Conservation (phyloP, 1,140 invertebrate species). For the Branchinecta lindahli region DNA sequence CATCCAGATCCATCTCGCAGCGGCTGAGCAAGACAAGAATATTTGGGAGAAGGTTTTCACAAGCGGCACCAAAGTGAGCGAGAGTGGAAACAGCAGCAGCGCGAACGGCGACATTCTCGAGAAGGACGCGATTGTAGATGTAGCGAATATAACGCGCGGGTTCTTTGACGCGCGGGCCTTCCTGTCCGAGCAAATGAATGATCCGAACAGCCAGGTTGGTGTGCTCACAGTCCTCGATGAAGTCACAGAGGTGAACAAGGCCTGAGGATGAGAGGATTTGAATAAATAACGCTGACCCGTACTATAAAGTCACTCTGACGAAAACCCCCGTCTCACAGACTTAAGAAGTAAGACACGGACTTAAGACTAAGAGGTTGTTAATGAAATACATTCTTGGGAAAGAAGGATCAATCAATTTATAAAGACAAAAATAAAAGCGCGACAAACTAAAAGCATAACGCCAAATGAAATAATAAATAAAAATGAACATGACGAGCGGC, state of each 20-base stretch:
- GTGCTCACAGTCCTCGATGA: conserved; percentile 99
- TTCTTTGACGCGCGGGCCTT: conserved; percentile 85
- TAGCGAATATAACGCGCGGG: conserved; percentile 93
- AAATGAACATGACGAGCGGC: no score
- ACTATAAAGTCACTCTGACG: no score
- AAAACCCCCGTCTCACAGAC: no score
- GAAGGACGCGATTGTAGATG: conserved; percentile 96
- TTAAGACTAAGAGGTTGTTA: no score
- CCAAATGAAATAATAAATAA: no score
- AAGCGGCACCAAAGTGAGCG: conserved; percentile 91
- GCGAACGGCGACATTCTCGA: conserved; percentile 85
- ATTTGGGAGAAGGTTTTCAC: conserved; percentile 75
- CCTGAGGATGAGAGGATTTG: conserved; percentile 32
- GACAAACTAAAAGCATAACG: no score
- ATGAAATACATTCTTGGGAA: no score
- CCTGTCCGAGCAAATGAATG: conserved; percentile 86
- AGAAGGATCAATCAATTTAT: no score
- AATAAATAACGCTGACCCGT: no score
- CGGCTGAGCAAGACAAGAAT: conserved; percentile 59
- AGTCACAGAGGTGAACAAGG: conserved; percentile 92
- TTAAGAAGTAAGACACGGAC: no score
- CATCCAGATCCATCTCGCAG: conserved; percentile 90
- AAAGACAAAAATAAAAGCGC: no score
- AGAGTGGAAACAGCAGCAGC: conserved; percentile 93
- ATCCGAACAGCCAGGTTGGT: conserved; percentile 91